phyloP scores from a whole-genome alignment of 1,140 invertebrate genomes.

The Leptinotarsa undecemlineata region DNA sequence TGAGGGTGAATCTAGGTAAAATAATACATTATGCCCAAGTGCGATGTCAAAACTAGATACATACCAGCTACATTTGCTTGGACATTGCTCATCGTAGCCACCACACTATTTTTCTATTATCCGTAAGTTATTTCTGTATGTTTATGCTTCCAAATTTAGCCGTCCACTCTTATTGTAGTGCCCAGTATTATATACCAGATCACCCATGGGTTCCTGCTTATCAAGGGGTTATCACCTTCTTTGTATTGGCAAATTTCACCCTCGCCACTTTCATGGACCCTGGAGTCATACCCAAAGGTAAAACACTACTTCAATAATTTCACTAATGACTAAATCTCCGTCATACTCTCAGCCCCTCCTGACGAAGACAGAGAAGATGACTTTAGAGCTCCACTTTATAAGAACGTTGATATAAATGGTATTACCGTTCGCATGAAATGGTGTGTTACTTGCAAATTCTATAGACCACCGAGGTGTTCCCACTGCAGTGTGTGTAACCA shows the following conservation, averaged over 20 bases:
- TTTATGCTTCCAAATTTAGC: slow-evolving; percentile 42
- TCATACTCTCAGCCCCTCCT: slow-evolving; percentile 75
- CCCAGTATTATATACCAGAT: slow-evolving; percentile 78
- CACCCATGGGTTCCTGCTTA: slow-evolving; percentile 89
- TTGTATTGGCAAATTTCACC: slow-evolving; percentile 97
- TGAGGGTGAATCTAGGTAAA: slow-evolving; percentile 39
- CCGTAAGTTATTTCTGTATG: slow-evolving; percentile 76
- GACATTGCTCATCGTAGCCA: slow-evolving; percentile 87
- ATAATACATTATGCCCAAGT: slow-evolving; percentile 82
- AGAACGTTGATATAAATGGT: slow-evolving; percentile 97
- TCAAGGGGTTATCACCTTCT: slow-evolving; percentile 93
- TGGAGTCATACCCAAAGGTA: slow-evolving; percentile 97
- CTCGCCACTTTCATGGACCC: slow-evolving; percentile 99
- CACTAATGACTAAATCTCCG: slow-evolving; percentile 1
- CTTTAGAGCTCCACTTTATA: slow-evolving; percentile 94
- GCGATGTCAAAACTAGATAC: slow-evolving; percentile 89
- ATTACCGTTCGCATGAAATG: slow-evolving; percentile 99
- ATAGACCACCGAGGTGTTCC: slow-evolving; percentile 95
- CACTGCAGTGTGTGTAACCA: slow-evolving; percentile 99
- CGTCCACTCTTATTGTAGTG: slow-evolving; percentile 65
- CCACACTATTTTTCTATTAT: slow-evolving; percentile 93
- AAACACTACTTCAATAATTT: slow-evolving; percentile 25
- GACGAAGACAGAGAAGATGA: slow-evolving; percentile 97
- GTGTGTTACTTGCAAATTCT: slow-evolving; percentile 99
- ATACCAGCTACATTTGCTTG: slow-evolving; percentile 96